Evolutionary conservation across 2,888 invertebrate species (phyloP), one percentile per base, ranked within the genome.

Genomic region (Odontothrips loti): DNA sequence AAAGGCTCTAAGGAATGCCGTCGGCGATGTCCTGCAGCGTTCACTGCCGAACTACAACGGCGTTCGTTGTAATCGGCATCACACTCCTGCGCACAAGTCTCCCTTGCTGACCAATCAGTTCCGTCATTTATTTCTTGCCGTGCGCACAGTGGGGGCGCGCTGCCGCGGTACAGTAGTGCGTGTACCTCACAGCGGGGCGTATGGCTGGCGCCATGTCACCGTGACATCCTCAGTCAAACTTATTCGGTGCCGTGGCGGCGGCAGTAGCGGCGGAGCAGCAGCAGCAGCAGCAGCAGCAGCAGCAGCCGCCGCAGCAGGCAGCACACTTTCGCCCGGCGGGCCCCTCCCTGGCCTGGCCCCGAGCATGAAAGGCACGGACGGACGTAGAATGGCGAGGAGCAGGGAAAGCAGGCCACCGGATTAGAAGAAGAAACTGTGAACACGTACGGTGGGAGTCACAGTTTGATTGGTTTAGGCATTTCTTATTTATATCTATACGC

Each of bases 401-500:
- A 75, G 68, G 68, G 68, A 75, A 75, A 75, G 68, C 68, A 75
- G 68, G 68, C 68, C 68, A 75, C 58, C n/a, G 58, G 58, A 58
- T 58, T 58, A 58, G 23, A 27, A 58, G 58, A 58, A 58, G 58
- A 6, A 43, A 43, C 34, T 43, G 34, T 43, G 34, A 43, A 43
- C 34, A 43, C 34, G 34, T 43, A 43, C 34, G 34, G 34, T 43
- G 34, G 34, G 34, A 43, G 34, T 43, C 34, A 6, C 34, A 2
- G 34, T 6, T 4, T 6, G 6, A 43, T 43, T 43, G 34, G 3
- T 43, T 6, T 43, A 43, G 2, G 34, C 34, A 43, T 6, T 43
- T 6, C 34, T 43, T 43, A 43, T 43, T 43, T 43, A 43, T 6
- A 6, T 43, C n/a, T 43, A 43, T 43, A 6, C 34, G 34, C 34